Percentiles rank a stretch among this genome's conserved stretches.
Conservation (phyloP, 92 coral and sea anemone genomes). For the Parazoanthus atlanticus region DNA sequence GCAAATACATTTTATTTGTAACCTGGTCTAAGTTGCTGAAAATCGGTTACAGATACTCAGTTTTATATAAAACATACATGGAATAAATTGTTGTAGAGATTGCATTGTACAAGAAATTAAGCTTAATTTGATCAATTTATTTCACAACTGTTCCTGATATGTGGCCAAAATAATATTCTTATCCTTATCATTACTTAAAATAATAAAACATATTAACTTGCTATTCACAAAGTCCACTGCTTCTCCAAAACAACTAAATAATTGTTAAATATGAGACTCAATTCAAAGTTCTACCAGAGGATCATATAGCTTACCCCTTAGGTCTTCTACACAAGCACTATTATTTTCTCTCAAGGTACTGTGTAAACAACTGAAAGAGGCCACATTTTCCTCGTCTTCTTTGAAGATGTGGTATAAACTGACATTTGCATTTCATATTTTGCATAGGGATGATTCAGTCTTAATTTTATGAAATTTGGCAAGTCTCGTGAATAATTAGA, state of each 20-base stretch:
- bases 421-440: background rate
- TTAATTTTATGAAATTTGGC: constrained; percentile 10
- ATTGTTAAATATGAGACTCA: background rate
- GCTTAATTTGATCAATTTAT: no score
- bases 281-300: background rate
- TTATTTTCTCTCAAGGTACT: background rate
- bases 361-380: background rate
- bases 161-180: no score
- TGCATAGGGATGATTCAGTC: constrained; percentile 9
- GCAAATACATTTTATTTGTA: no score
- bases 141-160: no score
- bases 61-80: no score
- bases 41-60: no score
- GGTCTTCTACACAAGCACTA: background rate
- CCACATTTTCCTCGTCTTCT: background rate
- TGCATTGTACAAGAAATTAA: no score
- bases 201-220: no score
- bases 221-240: background rate
- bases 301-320: background rate
- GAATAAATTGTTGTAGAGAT: no score
- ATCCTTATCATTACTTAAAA: no score
- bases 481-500: constrained; percentile 8
- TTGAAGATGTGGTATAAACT: background rate
- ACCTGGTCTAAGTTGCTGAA: no score
- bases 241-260: background rate